Conservation (phyloP, 2,113 vertebrate genomes). For the Willisornis vidua region DNA sequence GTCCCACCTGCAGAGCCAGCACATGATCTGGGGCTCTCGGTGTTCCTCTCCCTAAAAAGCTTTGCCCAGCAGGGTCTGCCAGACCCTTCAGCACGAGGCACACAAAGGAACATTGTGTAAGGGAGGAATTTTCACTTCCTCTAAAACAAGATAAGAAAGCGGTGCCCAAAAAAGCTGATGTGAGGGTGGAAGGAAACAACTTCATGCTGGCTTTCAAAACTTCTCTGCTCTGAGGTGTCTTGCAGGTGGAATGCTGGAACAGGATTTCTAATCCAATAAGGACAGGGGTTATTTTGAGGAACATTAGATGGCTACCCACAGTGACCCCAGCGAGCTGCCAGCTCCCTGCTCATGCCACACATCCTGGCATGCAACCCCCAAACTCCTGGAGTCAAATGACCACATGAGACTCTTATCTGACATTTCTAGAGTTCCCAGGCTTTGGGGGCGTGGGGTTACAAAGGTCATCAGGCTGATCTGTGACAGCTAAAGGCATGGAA, state of each 20-base stretch:
- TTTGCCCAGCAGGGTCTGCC: not conserved
- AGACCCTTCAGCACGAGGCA: not conserved
- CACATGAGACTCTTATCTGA: not conserved
- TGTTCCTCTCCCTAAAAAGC: not conserved
- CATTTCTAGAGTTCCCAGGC: not conserved
- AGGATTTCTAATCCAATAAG: not conserved
- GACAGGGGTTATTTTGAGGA: not conserved
- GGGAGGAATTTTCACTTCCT: not conserved
- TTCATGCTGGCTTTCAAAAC: not conserved
- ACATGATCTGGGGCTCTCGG: not conserved
- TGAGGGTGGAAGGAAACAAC: not conserved
- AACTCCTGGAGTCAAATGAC: not conserved
- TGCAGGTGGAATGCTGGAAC: not conserved
- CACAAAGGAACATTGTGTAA: not conserved
- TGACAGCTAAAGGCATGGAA: not conserved
- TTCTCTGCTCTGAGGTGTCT: not conserved
- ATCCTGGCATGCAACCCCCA: not conserved
- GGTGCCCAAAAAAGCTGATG: not conserved
- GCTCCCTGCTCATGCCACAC: not conserved
- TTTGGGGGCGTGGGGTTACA: not conserved
- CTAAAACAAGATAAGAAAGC: not conserved
- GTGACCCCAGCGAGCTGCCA: not conserved
- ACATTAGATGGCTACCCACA: not conserved
- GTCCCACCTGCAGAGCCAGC: not conserved
- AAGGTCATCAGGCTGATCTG: not conserved